These are phyloP conservation scores for Orussus abietinus DNA, from an alignment of 1,140 invertebrate genomes.

Conservation along the genomic window DNA sequence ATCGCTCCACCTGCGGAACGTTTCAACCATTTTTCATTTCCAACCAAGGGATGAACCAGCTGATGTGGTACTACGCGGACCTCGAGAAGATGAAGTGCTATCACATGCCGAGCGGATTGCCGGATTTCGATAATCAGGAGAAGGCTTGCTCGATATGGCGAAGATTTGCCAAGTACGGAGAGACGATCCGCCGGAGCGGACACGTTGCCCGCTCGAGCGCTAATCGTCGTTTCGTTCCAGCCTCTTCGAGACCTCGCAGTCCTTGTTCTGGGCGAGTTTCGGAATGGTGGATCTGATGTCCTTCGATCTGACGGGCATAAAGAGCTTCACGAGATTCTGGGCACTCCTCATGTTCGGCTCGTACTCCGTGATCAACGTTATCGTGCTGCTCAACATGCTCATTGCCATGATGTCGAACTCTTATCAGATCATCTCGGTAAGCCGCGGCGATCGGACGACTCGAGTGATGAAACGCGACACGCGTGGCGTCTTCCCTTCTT, in stretches of 20 bases:
- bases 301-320: slow-evolving; percentile 81
- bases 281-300: slow-evolving; percentile 83
- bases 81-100: slow-evolving; percentile 82
- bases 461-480: too few species aligned
- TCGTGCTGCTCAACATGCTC: slow-evolving; percentile 89
- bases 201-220: not conserved
- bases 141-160: slow-evolving; percentile 82
- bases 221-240: slow-evolving; percentile 54
- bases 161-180: slow-evolving; percentile 74
- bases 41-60: slow-evolving; percentile 74
- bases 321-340: slow-evolving; percentile 86
- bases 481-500: too few species aligned
- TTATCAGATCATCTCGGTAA: slow-evolving; percentile 87
- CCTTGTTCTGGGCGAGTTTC: slow-evolving; percentile 91
- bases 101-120: slow-evolving; percentile 62
- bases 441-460: too few species aligned
- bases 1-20: not conserved
- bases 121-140: slow-evolving; percentile 74
- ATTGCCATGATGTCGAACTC: slow-evolving; percentile 98
- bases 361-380: slow-evolving; percentile 88
- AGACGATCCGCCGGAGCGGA: not conserved
- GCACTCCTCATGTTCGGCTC: slow-evolving; percentile 82
- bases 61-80: slow-evolving; percentile 95
- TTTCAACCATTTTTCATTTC: slow-evolving; percentile 12
- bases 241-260: slow-evolving; percentile 90